Conservation (phyloP, 35 echinoderm and acorn worm species). For the Heliocidaris tuberculata region DNA sequence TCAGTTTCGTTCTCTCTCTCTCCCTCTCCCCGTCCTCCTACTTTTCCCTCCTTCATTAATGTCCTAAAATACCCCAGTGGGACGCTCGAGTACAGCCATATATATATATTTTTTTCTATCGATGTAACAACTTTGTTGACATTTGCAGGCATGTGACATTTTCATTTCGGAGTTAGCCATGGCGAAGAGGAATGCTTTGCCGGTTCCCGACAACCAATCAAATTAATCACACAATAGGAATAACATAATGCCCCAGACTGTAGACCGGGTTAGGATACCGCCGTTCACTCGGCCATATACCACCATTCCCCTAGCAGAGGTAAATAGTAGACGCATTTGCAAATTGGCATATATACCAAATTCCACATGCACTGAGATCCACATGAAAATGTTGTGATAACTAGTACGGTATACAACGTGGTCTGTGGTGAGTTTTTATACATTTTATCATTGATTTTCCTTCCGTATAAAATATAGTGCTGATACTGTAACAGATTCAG, state of each 20-base stretch:
- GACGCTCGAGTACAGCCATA: not conserved
- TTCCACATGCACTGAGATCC: not conserved
- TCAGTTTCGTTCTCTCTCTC: not conserved
- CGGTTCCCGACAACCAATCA: slow-evolving; percentile 13
- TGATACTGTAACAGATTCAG: too few relatives aligned
- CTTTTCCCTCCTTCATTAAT: not conserved
- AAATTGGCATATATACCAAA: not conserved
- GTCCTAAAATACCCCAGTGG: not conserved
- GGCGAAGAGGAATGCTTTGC: not conserved
- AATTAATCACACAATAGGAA: slow-evolving; percentile 6
- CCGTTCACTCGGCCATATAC: not conserved
- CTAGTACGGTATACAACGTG: not conserved
- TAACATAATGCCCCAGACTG: slow-evolving; percentile 9
- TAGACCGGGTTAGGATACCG: not conserved
- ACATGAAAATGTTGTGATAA: not conserved
- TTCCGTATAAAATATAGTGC: too few relatives aligned
- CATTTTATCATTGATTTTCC: not conserved
- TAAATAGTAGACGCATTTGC: not conserved
- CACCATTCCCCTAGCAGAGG: not conserved
- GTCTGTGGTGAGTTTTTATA: not conserved
- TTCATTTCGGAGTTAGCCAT: slow-evolving; percentile 16
- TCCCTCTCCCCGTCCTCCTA: not conserved
- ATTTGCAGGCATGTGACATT: slow-evolving; percentile 10
- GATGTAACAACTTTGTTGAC: not conserved
- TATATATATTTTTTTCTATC: not conserved